Percentiles rank a stretch among this genome's conserved stretches.
Conservation (phyloP, 35 echinoderm and acorn worm species). For the Chiridota heheva region DNA sequence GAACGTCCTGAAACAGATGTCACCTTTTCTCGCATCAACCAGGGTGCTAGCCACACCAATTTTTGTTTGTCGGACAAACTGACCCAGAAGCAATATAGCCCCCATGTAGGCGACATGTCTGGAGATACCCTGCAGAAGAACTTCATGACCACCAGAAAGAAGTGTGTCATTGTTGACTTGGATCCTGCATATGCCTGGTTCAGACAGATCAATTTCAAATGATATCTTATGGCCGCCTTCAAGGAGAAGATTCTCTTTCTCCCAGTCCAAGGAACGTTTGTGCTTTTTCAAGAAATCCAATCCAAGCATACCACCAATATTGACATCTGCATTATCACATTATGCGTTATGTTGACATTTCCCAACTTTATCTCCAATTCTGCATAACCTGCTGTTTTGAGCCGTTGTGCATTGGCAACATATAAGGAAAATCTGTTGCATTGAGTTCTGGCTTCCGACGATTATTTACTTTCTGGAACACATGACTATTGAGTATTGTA, state of each 20-base stretch:
- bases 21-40: constrained; percentile 5
- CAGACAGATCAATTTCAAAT: background rate
- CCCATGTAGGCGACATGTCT: background rate
- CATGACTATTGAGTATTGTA: too few relatives aligned
- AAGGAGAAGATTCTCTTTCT: constrained; percentile 4
- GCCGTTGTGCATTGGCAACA: too few relatives aligned
- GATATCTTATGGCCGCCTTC: too few relatives aligned
- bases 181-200: background rate
- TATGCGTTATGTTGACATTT: too few relatives aligned
- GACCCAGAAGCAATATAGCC: background rate
- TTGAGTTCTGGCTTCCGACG: too few relatives aligned
- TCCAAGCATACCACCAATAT: constrained; percentile 42
- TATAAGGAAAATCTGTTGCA: too few relatives aligned
- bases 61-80: background rate
- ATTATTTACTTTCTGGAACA: too few relatives aligned
- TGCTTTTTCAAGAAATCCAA: constrained; percentile 37
- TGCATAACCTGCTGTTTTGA: too few relatives aligned
- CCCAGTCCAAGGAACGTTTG: constrained; percentile 20
- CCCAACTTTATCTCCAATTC: too few relatives aligned
- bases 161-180: background rate
- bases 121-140: background rate
- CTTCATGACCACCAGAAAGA: constrained; percentile 7
- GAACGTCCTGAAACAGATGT: background rate
- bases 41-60: background rate
- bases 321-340: constrained; percentile 17